Evolutionary conservation across 2,113 vertebrate species (phyloP).

Genomic region (Scolopax mira): DNA sequence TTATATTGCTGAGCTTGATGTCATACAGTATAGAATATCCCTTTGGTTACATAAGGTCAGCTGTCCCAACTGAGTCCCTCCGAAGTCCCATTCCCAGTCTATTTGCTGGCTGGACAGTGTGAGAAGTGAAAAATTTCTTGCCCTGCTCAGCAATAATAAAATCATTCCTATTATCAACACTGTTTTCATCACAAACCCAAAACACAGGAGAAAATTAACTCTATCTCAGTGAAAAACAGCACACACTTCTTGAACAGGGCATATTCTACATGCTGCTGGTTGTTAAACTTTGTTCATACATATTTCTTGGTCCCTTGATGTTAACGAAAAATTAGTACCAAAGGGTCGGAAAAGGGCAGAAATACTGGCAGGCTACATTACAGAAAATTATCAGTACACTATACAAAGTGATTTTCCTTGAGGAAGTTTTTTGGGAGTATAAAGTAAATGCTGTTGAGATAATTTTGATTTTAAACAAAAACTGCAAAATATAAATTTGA

Average conservation of each 20-base stretch:
- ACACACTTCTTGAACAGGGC: neutral
- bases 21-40: neutral
- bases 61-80: neutral
- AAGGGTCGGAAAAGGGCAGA: neutral
- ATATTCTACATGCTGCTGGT: neutral
- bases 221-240: neutral
- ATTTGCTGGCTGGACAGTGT: neutral
- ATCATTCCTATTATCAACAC: neutral
- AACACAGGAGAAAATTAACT: neutral
- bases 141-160: neutral
- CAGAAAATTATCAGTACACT: neutral
- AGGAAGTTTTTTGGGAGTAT: neutral
- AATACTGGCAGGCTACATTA: neutral
- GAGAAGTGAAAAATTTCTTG: neutral
- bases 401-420: neutral
- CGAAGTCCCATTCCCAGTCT: neutral
- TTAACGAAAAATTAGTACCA: neutral
- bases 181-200: neutral
- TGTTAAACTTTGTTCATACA: neutral
- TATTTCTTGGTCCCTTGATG: neutral
- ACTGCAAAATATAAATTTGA: neutral
- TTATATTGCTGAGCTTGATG: neutral
- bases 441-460: neutral
- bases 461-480: neutral
- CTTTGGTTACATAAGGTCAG: neutral